Evolutionary conservation across 1,140 invertebrate species (phyloP).

Genomic region (Hyles vespertilio): DNA sequence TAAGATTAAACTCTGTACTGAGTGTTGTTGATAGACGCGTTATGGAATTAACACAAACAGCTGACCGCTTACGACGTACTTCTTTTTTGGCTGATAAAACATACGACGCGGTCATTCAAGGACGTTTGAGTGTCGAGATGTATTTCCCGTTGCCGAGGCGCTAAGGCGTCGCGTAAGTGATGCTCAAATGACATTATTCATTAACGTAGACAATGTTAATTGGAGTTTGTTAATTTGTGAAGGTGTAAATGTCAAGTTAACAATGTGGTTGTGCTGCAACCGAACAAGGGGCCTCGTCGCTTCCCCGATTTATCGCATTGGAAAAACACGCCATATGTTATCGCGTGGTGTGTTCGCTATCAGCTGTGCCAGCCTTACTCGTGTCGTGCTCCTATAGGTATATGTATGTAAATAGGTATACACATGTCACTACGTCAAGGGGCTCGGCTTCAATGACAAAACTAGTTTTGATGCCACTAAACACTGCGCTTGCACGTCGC

Average conservation of each 20-base stretch:
- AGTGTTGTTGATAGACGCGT: conserved; percentile 58
- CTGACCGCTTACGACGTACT: conserved; percentile 57
- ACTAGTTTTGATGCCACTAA: background rate
- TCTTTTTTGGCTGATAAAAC: conserved; percentile 62
- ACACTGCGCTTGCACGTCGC: too few relatives aligned
- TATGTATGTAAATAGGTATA: background rate
- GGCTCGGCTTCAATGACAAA: conserved; percentile 13
- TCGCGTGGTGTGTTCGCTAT: conserved; percentile 59
- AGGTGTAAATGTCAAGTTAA: conserved; percentile 13
- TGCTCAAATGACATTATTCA: conserved; percentile 34
- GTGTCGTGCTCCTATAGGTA: background rate
- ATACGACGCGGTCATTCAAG: conserved; percentile 65
- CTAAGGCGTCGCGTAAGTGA: conserved; percentile 40
- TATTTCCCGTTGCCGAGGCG: conserved; percentile 58
- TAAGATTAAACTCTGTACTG: conserved; percentile 23
- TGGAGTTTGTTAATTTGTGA: conserved; percentile 20
- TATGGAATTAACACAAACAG: conserved; percentile 64
- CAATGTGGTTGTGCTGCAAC: conserved; percentile 1
- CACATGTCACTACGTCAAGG: conserved; percentile 8
- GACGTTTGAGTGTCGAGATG: conserved; percentile 55
- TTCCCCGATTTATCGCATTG: conserved; percentile 57
- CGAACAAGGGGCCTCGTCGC: conserved; percentile 40
- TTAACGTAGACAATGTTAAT: conserved; percentile 31
- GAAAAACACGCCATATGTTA: conserved; percentile 67
- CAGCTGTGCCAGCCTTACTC: conserved; percentile 43